phyloP scores from a whole-genome alignment of 2,113 vertebrate genomes.

The Hippoglossus stenolepis region DNA sequence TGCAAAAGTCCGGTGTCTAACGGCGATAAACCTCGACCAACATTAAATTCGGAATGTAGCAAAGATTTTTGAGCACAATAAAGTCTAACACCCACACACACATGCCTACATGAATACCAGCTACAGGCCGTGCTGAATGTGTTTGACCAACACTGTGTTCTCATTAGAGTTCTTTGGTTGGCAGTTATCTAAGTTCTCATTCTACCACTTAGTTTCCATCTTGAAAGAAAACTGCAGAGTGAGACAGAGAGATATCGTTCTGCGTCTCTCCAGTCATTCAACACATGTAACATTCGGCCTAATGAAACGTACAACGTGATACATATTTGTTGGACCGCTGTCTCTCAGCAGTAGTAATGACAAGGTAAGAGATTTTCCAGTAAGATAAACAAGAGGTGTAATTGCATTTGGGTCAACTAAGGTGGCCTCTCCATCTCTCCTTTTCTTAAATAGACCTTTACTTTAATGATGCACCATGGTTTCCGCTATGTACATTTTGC shows the following conservation, averaged over 20 bases:
- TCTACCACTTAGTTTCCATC: slow-evolving; percentile 27
- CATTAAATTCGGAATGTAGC: slow-evolving; percentile 45
- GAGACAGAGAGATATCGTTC: background rate
- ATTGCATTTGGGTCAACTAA: background rate
- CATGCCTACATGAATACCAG: slow-evolving; percentile 47
- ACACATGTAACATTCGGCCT: background rate
- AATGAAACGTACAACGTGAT: background rate
- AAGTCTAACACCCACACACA: slow-evolving; percentile 27
- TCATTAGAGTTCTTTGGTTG: slow-evolving; percentile 41
- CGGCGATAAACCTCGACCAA: slow-evolving; percentile 17
- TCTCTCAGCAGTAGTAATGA: background rate
- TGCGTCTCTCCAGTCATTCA: background rate
- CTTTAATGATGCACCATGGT: background rate
- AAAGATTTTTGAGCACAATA: slow-evolving; percentile 39
- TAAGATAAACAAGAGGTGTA: background rate
- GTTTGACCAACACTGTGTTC: slow-evolving; percentile 26
- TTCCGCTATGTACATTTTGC: background rate
- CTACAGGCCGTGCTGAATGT: slow-evolving; percentile 18
- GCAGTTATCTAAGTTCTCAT: slow-evolving; percentile 30
- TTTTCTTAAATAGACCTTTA: background rate
- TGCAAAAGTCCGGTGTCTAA: slow-evolving; percentile 39
- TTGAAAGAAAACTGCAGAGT: slow-evolving; percentile 11
- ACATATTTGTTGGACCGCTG: background rate
- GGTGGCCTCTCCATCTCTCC: too few relatives aligned
- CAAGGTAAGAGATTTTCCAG: background rate